Conservation (phyloP, 2,888 invertebrate species). For the Tenthredo amoena region DNA sequence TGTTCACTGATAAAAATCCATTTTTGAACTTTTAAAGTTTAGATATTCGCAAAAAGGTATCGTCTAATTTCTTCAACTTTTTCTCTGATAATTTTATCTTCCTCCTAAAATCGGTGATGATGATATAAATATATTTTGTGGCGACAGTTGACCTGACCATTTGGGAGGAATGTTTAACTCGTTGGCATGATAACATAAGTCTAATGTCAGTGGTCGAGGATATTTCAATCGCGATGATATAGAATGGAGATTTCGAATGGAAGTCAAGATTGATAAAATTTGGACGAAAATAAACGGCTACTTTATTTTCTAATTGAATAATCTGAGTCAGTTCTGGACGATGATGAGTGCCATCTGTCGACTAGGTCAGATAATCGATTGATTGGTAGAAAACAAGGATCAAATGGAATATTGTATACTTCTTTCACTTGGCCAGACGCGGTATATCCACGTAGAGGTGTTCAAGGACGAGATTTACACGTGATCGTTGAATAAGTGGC, state of each 20-base stretch:
- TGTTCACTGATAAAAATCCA: neutral
- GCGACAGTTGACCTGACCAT: neutral
- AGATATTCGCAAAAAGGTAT: neutral
- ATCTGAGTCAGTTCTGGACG: neutral
- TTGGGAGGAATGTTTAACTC: neutral
- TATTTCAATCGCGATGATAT: neutral
- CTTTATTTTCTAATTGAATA: neutral
- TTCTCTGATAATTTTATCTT: neutral
- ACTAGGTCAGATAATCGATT: neutral
- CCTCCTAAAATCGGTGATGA: neutral
- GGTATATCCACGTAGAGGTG: neutral
- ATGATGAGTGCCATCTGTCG: neutral
- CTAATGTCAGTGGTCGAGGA: neutral
- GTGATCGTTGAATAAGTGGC: neutral
- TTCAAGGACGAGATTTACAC: slow-evolving; percentile 18
- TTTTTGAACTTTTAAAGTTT: neutral
- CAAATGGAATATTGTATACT: neutral
- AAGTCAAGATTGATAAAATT: neutral
- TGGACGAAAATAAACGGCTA: too few relatives aligned
- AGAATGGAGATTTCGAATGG: neutral
- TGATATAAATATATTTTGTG: neutral
- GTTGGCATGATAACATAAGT: neutral
- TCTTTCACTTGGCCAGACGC: neutral
- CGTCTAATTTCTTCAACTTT: neutral
- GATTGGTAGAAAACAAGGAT: neutral